phyloP scores from a whole-genome alignment of 2,888 invertebrate species.

The Agonopterix heracliana region DNA sequence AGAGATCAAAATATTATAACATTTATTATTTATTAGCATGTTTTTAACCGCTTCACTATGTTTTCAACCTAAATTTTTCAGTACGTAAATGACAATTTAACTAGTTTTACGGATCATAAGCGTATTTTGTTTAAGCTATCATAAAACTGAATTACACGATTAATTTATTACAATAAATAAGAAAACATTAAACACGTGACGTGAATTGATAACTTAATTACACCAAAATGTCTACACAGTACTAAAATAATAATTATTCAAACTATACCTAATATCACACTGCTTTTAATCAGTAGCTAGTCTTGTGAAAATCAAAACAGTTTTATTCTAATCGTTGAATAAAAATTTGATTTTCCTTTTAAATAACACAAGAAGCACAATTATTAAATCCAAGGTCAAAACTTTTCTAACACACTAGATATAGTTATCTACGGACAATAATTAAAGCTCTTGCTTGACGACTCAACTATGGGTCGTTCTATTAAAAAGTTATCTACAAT shows the following conservation, averaged over 20 bases:
- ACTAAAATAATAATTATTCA: slow-evolving; percentile 13
- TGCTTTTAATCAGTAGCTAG: slow-evolving; percentile 15
- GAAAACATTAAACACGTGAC: slow-evolving; percentile 13
- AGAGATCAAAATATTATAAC: slow-evolving; percentile 35
- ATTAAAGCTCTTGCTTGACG: slow-evolving; percentile 64
- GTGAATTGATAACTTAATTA: slow-evolving; percentile 6
- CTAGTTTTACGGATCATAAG: slow-evolving; percentile 27
- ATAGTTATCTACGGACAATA: slow-evolving; percentile 45
- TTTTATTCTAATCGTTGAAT: slow-evolving; percentile 13
- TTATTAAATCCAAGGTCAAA: slow-evolving; percentile 39
- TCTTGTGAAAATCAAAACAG: slow-evolving; percentile 13
- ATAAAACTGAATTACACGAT: slow-evolving; percentile 3
- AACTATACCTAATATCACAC: slow-evolving; percentile 67
- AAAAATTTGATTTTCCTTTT: slow-evolving; percentile 16
- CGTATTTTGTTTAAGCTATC: slow-evolving; percentile 38
- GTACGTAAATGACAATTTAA: background rate
- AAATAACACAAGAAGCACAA: slow-evolving; percentile 18
- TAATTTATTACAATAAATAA: slow-evolving; percentile 26
- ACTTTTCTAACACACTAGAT: slow-evolving; percentile 30
- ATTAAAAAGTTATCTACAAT: slow-evolving; percentile 44
- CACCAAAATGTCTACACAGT: slow-evolving; percentile 2
- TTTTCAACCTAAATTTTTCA: too few relatives aligned
- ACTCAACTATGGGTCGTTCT: slow-evolving; percentile 49
- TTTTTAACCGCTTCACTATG: too few relatives aligned
- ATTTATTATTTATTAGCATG: too few relatives aligned